Evolutionary conservation across 2,113 vertebrate genomes (phyloP).

Genomic region (Pachycephala philippinensis): DNA sequence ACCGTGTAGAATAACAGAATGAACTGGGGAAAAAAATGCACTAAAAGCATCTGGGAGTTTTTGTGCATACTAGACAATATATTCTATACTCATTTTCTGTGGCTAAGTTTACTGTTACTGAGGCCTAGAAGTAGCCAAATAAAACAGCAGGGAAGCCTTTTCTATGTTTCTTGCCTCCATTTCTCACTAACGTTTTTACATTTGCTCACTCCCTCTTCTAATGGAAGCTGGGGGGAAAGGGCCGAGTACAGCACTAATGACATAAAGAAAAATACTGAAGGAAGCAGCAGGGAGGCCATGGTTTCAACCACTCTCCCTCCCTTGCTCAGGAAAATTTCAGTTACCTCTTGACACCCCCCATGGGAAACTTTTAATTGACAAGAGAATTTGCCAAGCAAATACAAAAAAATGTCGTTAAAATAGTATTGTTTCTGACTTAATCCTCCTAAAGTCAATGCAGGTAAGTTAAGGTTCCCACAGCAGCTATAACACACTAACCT

Average conservation of each 20-base stretch:
- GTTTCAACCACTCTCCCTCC: neutral
- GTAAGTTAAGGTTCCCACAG: neutral
- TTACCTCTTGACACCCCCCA: constrained; percentile 8
- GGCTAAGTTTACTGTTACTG: neutral
- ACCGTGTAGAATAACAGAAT: neutral
- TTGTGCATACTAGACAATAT: neutral
- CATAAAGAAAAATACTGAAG: neutral
- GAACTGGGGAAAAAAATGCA: neutral
- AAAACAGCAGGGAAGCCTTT: constrained; percentile 29
- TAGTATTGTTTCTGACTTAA: constrained; percentile 28
- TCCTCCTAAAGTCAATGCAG: neutral
- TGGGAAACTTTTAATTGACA: constrained; percentile 5
- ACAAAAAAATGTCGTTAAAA: constrained; percentile 3
- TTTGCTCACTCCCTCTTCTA: neutral
- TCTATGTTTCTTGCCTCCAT: neutral
- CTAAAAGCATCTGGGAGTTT: constrained; percentile 7
- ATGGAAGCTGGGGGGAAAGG: neutral
- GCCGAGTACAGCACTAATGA: neutral
- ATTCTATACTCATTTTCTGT: neutral
- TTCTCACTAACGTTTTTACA: neutral
- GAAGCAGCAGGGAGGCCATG: neutral
- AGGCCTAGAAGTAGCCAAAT: constrained; percentile 8
- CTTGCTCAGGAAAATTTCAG: neutral
- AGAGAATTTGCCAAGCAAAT: neutral
- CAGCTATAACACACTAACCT: neutral